These are phyloP conservation scores for Notiomystis cincta DNA, from an alignment of 2,113 vertebrate species.

Conservation along the genomic window DNA sequence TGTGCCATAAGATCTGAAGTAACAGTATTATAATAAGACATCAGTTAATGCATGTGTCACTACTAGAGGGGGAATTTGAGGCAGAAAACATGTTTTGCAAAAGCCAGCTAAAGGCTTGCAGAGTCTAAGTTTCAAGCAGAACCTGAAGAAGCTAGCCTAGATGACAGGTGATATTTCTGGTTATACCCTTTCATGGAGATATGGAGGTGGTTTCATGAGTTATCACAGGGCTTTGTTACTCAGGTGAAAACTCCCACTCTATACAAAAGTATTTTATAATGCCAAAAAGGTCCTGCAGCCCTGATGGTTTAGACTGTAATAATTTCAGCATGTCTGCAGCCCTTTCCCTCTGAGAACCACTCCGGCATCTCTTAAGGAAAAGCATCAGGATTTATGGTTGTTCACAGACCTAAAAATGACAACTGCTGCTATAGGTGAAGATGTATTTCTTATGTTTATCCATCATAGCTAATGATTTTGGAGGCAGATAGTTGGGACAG, in stretches of 20 bases:
- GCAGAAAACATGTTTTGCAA: not conserved
- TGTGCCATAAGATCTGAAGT: not conserved
- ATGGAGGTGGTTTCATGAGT: not conserved
- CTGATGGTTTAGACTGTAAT: not conserved
- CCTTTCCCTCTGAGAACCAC: not conserved
- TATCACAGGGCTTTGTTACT: not conserved
- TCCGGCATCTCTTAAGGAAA: not conserved
- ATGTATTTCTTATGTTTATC: not conserved
- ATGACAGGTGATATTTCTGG: not conserved
- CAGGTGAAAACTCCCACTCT: not conserved
- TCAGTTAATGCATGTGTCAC: not conserved
- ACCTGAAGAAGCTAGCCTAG: not conserved
- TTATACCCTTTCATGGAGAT: not conserved
- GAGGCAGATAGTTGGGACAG: not conserved
- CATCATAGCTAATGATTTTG: not conserved
- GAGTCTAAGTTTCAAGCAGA: not conserved
- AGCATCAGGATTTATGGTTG: not conserved
- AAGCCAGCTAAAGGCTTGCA: not conserved
- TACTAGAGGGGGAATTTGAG: not conserved
- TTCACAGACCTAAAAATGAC: not conserved
- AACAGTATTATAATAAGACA: not conserved
- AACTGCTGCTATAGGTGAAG: not conserved
- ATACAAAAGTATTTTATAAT: not conserved
- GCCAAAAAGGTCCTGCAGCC: not conserved
- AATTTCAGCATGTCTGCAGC: not conserved